Evolutionary conservation across 2,113 vertebrate species (phyloP).

Genomic region (Australoheros scitulus): DNA sequence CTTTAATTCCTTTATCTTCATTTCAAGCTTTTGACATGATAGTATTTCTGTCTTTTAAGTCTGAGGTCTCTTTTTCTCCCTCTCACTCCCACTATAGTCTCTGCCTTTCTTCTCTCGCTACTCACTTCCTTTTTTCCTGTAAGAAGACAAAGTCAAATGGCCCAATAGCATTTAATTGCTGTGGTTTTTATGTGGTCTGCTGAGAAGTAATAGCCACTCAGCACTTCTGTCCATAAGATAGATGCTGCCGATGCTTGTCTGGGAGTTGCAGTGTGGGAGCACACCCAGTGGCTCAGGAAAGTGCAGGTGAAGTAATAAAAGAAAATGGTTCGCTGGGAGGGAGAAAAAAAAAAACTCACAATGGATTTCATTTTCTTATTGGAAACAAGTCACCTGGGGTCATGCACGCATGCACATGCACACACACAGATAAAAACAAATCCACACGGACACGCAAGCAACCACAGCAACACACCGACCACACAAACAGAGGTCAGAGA

Average conservation of each 20-base stretch:
- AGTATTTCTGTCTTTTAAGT: slow-evolving; percentile 46
- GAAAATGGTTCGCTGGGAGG: slow-evolving; percentile 58
- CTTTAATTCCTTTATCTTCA: slow-evolving; percentile 66
- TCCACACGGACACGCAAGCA: neutral
- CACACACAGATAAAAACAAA: slow-evolving; percentile 5
- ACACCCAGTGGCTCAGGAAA: slow-evolving; percentile 67
- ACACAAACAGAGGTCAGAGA: slow-evolving; percentile 47
- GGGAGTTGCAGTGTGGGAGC: slow-evolving; percentile 56
- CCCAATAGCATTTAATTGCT: slow-evolving; percentile 82
- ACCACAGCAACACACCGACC: neutral
- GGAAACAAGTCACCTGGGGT: slow-evolving; percentile 60
- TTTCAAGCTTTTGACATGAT: slow-evolving; percentile 47
- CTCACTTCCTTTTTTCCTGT: slow-evolving; percentile 25
- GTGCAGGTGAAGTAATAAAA: slow-evolving; percentile 76
- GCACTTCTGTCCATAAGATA: slow-evolving; percentile 83
- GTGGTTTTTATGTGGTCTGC: slow-evolving; percentile 80
- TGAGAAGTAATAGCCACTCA: slow-evolving; percentile 81
- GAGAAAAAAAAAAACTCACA: slow-evolving; percentile 7
- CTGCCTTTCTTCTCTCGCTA: slow-evolving; percentile 26
- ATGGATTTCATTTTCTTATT: slow-evolving; percentile 70
- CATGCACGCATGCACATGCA: slow-evolving; percentile 13
- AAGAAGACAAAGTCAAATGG: slow-evolving; percentile 74
- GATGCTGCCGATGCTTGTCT: slow-evolving; percentile 78
- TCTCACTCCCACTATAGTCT: slow-evolving; percentile 17
- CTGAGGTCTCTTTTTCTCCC: slow-evolving; percentile 22